Evolutionary conservation across 1,140 invertebrate genomes (phyloP).

Genomic region (Drosophila ironensis): DNA sequence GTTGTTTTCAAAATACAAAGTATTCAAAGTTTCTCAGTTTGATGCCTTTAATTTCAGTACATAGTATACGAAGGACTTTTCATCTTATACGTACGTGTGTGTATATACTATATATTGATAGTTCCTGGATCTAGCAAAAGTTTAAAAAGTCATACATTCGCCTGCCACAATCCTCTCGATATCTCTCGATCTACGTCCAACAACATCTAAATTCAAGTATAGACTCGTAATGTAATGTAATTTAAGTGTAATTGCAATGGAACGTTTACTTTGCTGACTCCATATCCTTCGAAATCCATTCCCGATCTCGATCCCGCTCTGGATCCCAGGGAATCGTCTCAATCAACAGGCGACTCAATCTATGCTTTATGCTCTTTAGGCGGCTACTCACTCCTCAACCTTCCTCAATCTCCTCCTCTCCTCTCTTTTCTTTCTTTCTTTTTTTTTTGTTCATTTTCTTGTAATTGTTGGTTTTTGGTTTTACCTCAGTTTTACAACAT

Average conservation of each 20-base stretch:
- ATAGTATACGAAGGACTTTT: constrained; percentile 78
- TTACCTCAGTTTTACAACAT: constrained; percentile 79
- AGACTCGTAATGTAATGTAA: too few relatives aligned
- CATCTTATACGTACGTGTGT: constrained; percentile 62
- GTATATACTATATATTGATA: constrained; percentile 44
- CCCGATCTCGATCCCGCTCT: too few relatives aligned
- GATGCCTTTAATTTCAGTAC: constrained; percentile 76
- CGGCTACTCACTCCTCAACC: constrained; percentile 34
- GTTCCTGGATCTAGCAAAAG: constrained; percentile 60
- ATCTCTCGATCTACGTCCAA: constrained; percentile 37
- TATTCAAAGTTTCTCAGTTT: constrained; percentile 67
- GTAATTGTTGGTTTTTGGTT: constrained; percentile 40
- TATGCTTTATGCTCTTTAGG: constrained; percentile 54
- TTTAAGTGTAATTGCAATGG: constrained; percentile 68
- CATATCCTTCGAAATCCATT: too few relatives aligned
- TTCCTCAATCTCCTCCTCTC: background rate
- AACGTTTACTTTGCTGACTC: constrained; percentile 62
- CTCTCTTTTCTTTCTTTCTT: background rate
- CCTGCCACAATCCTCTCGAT: constrained; percentile 9
- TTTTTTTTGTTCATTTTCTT: constrained; percentile 18
- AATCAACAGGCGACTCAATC: constrained; percentile 44
- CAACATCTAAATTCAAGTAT: constrained; percentile 72
- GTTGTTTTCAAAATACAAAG: constrained; percentile 69
- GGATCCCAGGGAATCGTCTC: constrained; percentile 32
- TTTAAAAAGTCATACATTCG: constrained; percentile 65